Conservation (phyloP, 1,140 invertebrate genomes). For the Caenorhabditis latens region DNA sequence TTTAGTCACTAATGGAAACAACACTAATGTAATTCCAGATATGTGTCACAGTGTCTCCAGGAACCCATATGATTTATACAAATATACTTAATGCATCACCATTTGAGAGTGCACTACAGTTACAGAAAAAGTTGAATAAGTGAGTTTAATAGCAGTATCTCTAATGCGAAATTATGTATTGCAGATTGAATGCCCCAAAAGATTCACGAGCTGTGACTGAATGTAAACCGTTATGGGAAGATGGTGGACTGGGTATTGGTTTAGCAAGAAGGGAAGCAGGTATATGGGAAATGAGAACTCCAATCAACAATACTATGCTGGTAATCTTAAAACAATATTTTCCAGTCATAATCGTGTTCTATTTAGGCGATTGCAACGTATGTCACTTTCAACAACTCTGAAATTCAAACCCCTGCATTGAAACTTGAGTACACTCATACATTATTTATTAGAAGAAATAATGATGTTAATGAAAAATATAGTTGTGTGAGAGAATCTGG, state of each 20-base stretch:
- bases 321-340: conserved; percentile 20
- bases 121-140: conserved; percentile 4
- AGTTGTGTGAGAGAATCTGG: conserved; percentile 6
- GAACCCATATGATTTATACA: conserved; percentile 20
- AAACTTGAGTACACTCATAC: conserved; percentile 67
- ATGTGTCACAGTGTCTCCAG: conserved; percentile 65
- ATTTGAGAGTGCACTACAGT: background rate
- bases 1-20: background rate
- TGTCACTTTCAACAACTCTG: conserved; percentile 65
- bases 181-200: conserved; percentile 19
- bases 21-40: background rate
- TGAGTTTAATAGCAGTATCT: background rate
- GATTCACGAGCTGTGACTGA: conserved; percentile 10
- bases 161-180: background rate
- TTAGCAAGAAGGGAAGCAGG: conserved; percentile 61
- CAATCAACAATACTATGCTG: conserved; percentile 58
- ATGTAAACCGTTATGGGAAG: conserved; percentile 70
- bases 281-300: conserved; percentile 68
- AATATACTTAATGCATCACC: conserved; percentile 23
- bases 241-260: conserved; percentile 58
- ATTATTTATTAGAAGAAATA: conserved; percentile 8
- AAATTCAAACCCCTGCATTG: conserved; percentile 57
- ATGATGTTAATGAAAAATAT: conserved; percentile 40
- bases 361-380: conserved; percentile 67
- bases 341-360: background rate